A percentile compares a stretch with the other conserved stretches of the same genome.
Conservation (phyloP, 2,113 vertebrate genomes). For the Vulpes lagopus region DNA sequence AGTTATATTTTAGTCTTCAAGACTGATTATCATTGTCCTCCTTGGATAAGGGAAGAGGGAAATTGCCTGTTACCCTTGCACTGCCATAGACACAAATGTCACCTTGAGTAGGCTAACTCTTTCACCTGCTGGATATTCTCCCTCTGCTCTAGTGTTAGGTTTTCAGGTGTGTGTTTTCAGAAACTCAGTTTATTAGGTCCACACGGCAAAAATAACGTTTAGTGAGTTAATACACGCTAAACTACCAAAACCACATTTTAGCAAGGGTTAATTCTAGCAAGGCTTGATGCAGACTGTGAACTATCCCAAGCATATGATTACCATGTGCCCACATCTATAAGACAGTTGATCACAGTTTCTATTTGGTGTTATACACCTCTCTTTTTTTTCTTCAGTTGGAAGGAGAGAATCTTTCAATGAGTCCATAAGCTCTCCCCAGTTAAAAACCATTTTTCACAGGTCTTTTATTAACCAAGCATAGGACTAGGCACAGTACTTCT, state of each 20-base stretch:
- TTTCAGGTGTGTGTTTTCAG: not conserved
- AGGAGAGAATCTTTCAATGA: not conserved
- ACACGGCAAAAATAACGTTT: not conserved
- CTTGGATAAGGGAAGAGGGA: not conserved
- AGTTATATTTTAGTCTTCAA: not conserved
- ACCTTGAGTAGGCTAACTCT: constrained; percentile 31
- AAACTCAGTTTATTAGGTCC: constrained; percentile 35
- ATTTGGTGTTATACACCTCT: not conserved
- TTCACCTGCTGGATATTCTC: not conserved
- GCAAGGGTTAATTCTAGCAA: not conserved
- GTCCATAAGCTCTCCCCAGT: not conserved
- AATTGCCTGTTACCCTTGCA: not conserved
- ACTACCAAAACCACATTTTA: not conserved
- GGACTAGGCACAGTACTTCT: not conserved
- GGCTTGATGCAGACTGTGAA: not conserved
- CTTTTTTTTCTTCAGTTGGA: not conserved
- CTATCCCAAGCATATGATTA: not conserved
- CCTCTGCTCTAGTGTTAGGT: not conserved
- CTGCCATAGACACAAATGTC: not conserved
- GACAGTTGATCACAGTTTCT: not conserved
- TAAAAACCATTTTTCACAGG: not conserved
- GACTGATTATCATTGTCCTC: not conserved
- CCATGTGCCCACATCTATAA: not conserved
- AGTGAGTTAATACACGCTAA: not conserved
- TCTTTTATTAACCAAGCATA: not conserved